Conservation (phyloP, 2,113 vertebrate genomes). For the Cyprichromis sp. region DNA sequence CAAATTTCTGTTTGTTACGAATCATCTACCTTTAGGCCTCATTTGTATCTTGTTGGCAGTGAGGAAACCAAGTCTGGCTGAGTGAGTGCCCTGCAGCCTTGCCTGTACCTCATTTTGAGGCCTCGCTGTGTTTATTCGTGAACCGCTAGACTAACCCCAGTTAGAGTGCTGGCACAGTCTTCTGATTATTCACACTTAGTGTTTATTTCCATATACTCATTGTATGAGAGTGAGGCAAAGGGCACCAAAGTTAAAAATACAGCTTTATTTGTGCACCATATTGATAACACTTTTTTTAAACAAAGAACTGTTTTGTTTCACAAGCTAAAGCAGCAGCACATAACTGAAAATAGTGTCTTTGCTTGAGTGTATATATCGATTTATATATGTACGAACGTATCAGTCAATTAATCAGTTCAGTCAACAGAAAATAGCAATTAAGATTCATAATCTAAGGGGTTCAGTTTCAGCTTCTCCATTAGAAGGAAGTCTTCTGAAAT, state of each 20-base stretch:
- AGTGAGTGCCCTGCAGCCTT: not conserved
- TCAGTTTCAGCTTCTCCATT: not conserved
- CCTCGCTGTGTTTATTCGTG: not conserved
- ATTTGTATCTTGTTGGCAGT: not conserved
- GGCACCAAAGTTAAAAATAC: not conserved
- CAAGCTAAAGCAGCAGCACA: not conserved
- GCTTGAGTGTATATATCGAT: not conserved
- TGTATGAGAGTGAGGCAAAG: not conserved
- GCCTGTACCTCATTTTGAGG: not conserved
- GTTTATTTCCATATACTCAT: constrained; percentile 29
- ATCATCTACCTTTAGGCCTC: not conserved
- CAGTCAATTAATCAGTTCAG: not conserved
- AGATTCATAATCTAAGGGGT: not conserved
- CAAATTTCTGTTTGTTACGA: not conserved
- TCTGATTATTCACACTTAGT: constrained; percentile 1
- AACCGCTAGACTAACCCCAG: not conserved
- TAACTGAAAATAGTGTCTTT: not conserved
- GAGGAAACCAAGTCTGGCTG: not conserved
- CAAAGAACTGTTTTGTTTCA: not conserved
- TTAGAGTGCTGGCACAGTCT: not conserved
- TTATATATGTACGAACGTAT: not conserved
- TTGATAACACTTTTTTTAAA: not conserved
- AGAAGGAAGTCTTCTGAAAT: not conserved
- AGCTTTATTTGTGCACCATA: not conserved
- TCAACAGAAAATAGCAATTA: not conserved